Base-by-base conservation (phyloP, 1,140 invertebrate species). In the Bombus sibiricus region DNA sequence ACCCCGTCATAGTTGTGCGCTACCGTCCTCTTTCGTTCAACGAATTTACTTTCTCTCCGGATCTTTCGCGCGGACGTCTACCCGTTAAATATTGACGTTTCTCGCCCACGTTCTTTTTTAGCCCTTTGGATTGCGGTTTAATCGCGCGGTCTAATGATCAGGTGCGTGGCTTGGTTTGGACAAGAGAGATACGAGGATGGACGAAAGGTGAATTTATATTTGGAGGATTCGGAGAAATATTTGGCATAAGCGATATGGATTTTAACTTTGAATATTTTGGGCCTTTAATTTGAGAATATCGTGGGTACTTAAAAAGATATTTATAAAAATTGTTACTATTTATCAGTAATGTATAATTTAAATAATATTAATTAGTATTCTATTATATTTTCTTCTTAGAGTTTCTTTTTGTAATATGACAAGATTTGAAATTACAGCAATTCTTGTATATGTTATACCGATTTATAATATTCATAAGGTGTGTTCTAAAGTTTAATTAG, bases 21-120 rank as follows among this genome's bases (percentile, higher is more conserved):
- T 34, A 37, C 57, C 72, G 53, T 81, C n/a, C 75, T 62, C 59
- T 41, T 47, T 68, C 69, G 76, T 77, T 71, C 69, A 87, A 89
- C 85, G 89, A 89, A 89, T 90, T 90, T 90, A 90, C 89, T 90
- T 89, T 90, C 87, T 86, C 87, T 64, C 77, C 75, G 76, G 77
- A 89, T 89, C 81, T 75, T 89, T 80, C 76, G 41, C 34, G 43
- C 79, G 66, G 47, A 83, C 75, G 83, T 90, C 87, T 86, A 80
- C 81, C 81, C 83, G 85, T 83, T 86, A 90, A 90, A 85, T 78
- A 88, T 81, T 64, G 74, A 47, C 78, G 85, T 89, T 87, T 43
- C 71, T 81, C 64, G 32, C 15, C 41, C 53, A 53, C 64, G 18
- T 53, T 66, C 18, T 41, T 28, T 12, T 25, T 62, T 62, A n/a